Evolutionary conservation across 2,888 invertebrate genomes (phyloP).

Genomic region (Cephalotes varians): DNA sequence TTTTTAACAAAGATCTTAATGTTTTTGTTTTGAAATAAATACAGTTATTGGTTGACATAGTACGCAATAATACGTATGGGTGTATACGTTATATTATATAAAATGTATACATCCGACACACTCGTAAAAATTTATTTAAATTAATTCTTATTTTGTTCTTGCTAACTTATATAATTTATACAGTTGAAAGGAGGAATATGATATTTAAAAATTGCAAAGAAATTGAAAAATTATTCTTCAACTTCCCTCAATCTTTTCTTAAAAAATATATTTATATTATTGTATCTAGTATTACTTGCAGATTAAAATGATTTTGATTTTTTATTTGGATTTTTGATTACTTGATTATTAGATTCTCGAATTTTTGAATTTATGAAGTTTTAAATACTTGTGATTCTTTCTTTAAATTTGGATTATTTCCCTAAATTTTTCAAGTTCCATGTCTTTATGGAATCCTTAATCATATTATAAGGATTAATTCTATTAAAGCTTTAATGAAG

Average conservation of each 20-base stretch:
- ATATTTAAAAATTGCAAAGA: neutral
- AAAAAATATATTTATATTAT: neutral
- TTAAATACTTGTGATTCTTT: neutral
- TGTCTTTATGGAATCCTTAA: neutral
- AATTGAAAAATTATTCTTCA: neutral
- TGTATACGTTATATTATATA: neutral
- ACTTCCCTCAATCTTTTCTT: neutral
- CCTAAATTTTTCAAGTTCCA: neutral
- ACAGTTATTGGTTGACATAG: neutral
- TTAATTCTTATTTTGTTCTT: neutral
- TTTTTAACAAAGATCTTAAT: neutral
- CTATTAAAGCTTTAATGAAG: constrained; percentile 1
- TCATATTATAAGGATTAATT: constrained; percentile 13
- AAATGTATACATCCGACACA: neutral
- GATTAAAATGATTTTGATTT: neutral
- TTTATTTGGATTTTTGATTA: no score
- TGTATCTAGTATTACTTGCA: no score
- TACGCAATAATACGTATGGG: neutral
- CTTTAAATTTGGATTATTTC: neutral
- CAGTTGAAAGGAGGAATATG: neutral
- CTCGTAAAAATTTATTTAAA: neutral
- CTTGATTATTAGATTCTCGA: neutral
- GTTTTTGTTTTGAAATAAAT: neutral
- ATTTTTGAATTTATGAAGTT: neutral
- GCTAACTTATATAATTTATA: neutral